These are phyloP conservation scores for Tyria jacobaeae DNA, from an alignment of 2,888 invertebrate genomes.

Conservation along the genomic window DNA sequence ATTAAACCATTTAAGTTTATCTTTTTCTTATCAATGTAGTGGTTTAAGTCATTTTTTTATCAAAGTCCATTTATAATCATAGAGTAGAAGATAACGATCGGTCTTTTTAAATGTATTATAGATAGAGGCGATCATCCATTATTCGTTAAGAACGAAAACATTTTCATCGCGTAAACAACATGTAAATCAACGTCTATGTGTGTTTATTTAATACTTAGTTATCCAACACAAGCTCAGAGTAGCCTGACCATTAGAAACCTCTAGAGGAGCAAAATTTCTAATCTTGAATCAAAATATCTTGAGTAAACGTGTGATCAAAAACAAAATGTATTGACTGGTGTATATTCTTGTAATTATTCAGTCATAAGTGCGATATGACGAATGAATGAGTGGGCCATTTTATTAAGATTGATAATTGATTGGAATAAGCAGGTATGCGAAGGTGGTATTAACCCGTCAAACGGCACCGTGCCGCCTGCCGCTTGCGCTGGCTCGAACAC, in stretches of 20 bases:
- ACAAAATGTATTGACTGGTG: constrained; percentile 25
- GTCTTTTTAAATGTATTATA: constrained; percentile 5
- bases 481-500: constrained; percentile 8
- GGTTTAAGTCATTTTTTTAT: constrained; percentile 42
- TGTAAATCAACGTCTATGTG: constrained; percentile 13
- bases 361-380: constrained; percentile 24
- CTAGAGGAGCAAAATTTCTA: constrained; percentile 34
- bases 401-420: constrained; percentile 65
- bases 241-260: constrained; percentile 29
- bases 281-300: constrained; percentile 26
- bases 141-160: background rate
- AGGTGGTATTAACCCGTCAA: constrained; percentile 60
- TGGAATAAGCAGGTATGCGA: constrained; percentile 63
- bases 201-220: constrained; percentile 36
- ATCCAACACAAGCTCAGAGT: constrained; percentile 28
- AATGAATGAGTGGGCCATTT: constrained; percentile 63
- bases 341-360: constrained; percentile 26
- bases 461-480: constrained; percentile 38
- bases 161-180: background rate
- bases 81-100: constrained; percentile 32
- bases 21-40: constrained; percentile 45
- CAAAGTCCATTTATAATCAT: constrained; percentile 36
- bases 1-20: constrained; percentile 26
- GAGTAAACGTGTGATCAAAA: constrained; percentile 21
- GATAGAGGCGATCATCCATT: constrained; percentile 4